Evolutionary conservation across 2,113 vertebrate genomes (phyloP).

Genomic region (Platanista minor): DNA sequence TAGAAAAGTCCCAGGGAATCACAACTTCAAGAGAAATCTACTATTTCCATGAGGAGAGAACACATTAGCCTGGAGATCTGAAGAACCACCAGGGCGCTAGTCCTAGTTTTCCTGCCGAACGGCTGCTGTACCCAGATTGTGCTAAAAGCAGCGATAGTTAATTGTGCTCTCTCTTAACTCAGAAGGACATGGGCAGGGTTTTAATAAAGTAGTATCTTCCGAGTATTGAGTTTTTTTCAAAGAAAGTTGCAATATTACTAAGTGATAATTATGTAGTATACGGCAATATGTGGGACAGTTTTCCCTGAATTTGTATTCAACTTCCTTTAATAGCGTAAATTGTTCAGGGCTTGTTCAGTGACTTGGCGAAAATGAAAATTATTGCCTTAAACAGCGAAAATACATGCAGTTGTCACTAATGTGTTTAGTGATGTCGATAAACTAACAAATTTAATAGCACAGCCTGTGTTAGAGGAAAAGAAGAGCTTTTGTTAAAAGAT

Average conservation of each 20-base stretch:
- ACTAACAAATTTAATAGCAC: background rate
- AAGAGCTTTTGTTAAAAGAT: background rate
- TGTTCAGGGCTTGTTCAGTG: background rate
- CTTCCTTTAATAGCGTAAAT: conserved; percentile 2
- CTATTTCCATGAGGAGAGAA: background rate
- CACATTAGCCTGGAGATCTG: background rate
- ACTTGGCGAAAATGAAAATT: conserved; percentile 2
- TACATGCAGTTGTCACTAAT: background rate
- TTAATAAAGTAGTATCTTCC: conserved; percentile 29
- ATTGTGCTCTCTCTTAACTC: background rate
- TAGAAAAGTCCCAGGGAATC: conserved; percentile 15
- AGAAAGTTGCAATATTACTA: background rate
- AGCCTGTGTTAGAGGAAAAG: background rate
- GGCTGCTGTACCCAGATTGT: background rate
- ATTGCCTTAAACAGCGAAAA: background rate
- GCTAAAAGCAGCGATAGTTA: conserved; percentile 6
- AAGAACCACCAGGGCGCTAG: background rate
- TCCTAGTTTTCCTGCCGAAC: background rate
- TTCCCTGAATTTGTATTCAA: background rate
- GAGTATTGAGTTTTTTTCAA: conserved; percentile 1
- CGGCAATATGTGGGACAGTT: background rate
- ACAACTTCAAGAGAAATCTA: background rate
- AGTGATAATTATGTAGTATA: background rate
- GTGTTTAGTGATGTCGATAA: background rate
- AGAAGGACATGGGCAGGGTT: background rate